Evolutionary conservation across 2,113 vertebrate genomes (phyloP), one percentile per base, ranked within the genome.

Genomic region (Otocyon megalotis): DNA sequence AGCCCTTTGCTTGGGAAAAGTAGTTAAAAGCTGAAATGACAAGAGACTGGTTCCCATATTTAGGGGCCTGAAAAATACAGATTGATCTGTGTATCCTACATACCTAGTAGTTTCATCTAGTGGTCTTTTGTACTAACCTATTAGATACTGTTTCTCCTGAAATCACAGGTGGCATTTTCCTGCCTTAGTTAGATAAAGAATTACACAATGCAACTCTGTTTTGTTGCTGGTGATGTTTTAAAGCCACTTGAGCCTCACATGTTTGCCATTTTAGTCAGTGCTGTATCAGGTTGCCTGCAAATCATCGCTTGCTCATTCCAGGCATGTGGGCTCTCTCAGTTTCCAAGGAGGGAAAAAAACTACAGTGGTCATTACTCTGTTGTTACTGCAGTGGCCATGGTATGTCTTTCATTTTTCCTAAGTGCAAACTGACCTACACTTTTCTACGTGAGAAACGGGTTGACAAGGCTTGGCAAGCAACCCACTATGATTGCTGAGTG

Each of bases 341-440:
- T 77, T 81, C 58, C 26, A n/a, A 76, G 71, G 5, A 69, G n/a
- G 37, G 58, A 30, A 43, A 30, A 43, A 92, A 96, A 91, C 87
- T 16, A 58, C 69, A 26, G 32, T 17, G 32, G 69, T 48, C 87
- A 32, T 24, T 65, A 60, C 76, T 79, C 88, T 79, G 76, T 63
- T 32, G 80, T 74, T 63, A 72, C 22, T 19, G 77, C 71, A 65
- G 81, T 28, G 77, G 71, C 53, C 84, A 71, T 4, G 37, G 74
- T 15, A 72, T 24, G 35, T 48, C 76, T 82, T 95, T 88, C 72
- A 90, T 88, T 80, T 92, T 74, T 84, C 54, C 69, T 35, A 69
- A 81, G 83, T 93, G 82, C 56, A 82, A 90, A 95, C 87, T 43
- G 77, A 96, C 53, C 72, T 60, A 4, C 7, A 76, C 56, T 94